Conservation (phyloP, 1,140 invertebrate species). For the Hycleus cichorii region DNA sequence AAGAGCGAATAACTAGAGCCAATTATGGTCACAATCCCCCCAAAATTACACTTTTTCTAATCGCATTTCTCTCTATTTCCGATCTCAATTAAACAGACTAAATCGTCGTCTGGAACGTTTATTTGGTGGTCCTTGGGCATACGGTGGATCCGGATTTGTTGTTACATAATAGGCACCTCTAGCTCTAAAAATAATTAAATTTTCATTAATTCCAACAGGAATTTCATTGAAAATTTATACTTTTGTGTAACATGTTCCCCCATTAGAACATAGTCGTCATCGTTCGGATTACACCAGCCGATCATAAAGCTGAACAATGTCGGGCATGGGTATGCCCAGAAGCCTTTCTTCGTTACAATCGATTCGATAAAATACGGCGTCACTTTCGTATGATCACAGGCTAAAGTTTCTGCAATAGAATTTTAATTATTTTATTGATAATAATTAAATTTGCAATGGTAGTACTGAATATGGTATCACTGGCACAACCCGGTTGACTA, state of each 20-base stretch:
- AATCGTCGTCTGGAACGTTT: background rate
- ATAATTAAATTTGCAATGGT: conserved; percentile 30
- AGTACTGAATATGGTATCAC: conserved; percentile 67
- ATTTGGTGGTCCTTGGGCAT: conserved; percentile 70
- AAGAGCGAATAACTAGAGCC: no score
- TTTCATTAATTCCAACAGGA: background rate
- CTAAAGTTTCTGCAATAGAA: conserved; percentile 62
- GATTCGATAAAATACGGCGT: conserved; percentile 83
- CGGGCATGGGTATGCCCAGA: conserved; percentile 74
- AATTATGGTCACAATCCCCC: no score
- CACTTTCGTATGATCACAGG: conserved; percentile 81
- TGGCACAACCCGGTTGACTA: conserved; percentile 77
- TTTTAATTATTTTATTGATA: background rate
- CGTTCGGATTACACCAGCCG: conserved; percentile 69
- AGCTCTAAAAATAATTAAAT: conserved; percentile 50
- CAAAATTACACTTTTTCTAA: no score
- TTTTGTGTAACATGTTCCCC: conserved; percentile 59
- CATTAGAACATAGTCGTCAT: conserved; percentile 72
- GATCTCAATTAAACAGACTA: no score
- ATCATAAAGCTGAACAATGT: conserved; percentile 72
- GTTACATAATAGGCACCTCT: conserved; percentile 76
- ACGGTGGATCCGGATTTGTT: conserved; percentile 76
- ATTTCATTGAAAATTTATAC: conserved; percentile 7
- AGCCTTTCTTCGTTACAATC: conserved; percentile 66
- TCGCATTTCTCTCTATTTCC: no score